Conservation (phyloP, 1,140 invertebrate species). For the Cataglyphis hispanica region DNA sequence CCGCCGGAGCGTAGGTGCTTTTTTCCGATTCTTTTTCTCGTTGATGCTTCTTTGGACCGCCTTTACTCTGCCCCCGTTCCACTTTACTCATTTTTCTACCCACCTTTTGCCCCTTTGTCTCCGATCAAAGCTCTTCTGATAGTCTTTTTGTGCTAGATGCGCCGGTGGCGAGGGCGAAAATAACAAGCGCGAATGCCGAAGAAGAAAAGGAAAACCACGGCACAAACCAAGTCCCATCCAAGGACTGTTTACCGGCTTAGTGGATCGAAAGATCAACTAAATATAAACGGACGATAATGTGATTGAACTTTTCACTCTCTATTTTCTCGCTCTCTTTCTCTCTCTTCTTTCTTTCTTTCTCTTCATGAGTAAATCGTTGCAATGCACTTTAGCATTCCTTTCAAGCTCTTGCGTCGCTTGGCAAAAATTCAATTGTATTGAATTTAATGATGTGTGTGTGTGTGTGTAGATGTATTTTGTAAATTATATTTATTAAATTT, state of each 20-base stretch:
- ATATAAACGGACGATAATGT: conserved; percentile 77
- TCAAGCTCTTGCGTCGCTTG: neutral
- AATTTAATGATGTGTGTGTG: conserved; percentile 16
- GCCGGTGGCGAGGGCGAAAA: conserved; percentile 77
- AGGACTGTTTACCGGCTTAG: conserved; percentile 77
- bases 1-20: conserved; percentile 70
- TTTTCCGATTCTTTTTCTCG: conserved; percentile 66
- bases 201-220: conserved; percentile 59
- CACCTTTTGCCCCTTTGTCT: conserved; percentile 45
- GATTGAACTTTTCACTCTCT: conserved; percentile 24
- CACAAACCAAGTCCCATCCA: conserved; percentile 67
- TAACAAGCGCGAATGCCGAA: conserved; percentile 71
- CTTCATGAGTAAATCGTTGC: conserved; percentile 16
- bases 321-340: neutral
- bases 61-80: conserved; percentile 55
- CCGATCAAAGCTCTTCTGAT: neutral
- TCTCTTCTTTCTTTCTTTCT: conserved; percentile 8
- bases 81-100: conserved; percentile 69
- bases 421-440: neutral
- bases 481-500: neutral
- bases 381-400: conserved; percentile 14
- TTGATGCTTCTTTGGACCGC: conserved; percentile 61
- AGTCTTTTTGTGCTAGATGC: conserved; percentile 47
- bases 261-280: conserved; percentile 84
- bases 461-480: neutral